These are phyloP conservation scores for Cassiopea xamachana DNA, from an alignment of 30 jellyfish, hydroid and myxozoan species.

Conservation along the genomic window DNA sequence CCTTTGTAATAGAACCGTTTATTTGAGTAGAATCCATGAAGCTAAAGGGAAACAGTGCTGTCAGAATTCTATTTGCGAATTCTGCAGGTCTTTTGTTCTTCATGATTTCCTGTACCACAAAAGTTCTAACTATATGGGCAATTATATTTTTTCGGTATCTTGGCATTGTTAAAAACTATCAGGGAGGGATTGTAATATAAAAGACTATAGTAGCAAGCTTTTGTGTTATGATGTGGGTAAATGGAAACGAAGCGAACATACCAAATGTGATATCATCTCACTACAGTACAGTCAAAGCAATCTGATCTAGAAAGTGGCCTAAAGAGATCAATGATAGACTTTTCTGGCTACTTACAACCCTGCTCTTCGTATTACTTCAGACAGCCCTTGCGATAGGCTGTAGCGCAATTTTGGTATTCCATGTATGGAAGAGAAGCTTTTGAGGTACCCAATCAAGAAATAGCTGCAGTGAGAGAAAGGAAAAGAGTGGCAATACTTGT, in stretches of 20 bases:
- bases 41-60: neutral
- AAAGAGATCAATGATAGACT: neutral
- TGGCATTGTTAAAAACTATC: neutral
- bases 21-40: neutral
- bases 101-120: neutral
- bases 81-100: neutral
- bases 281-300: neutral
- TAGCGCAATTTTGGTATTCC: neutral
- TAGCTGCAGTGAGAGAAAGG: neutral
- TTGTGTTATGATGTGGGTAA: neutral
- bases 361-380: neutral
- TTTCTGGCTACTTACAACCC: neutral
- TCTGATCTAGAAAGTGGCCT: neutral
- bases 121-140: neutral
- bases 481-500: neutral
- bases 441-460: neutral
- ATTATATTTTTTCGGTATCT: neutral
- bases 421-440: neutral
- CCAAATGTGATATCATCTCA: neutral
- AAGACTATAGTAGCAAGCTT: neutral
- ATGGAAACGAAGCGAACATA: neutral
- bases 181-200: neutral
- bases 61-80: neutral
- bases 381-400: neutral
- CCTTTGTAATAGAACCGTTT: neutral